Base-by-base conservation (phyloP, 2,888 invertebrate species). In the Idaea dimidiata region DNA sequence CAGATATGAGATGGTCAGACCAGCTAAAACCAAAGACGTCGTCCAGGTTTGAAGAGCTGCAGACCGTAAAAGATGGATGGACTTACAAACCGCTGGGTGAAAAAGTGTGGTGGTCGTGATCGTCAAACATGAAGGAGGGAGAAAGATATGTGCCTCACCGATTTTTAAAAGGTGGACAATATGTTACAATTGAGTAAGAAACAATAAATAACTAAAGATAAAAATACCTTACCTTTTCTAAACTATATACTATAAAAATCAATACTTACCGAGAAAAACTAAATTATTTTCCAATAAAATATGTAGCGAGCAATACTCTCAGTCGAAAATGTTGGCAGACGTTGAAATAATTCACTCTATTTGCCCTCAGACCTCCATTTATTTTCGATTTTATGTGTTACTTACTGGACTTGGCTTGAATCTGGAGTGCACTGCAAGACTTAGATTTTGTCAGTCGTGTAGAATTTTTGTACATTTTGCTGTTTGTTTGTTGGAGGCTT, bases 281-380 rank as follows among this genome's bases (percentile, higher is more conserved):
- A 83, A 83, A 82, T 81, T 81, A 77, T 77, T 72, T 70, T 69
- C 61, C 72, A 72, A 72, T 82, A 72, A 82, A 83, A 79, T 78
- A 84, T 83, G 73, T 73, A 82, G 43, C 72, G 72, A 66, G 68
- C 74, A 73, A 77, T 80, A 72, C 72, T 69, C 69, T 68, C 70
- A 68, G 68, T 68, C 65, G 72, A 71, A 73, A 72, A 74, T 75
- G 71, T 65, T 66, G 63, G 67, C 66, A 66, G 62, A 73, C 67
- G 72, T 72, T 72, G 75, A 76, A 73, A 74, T 75, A 75, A 78
- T 67, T 69, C 65, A 62, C 64, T 67, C 62, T 66, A 63, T 62
- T 62, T 61, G 63, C 58, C 58, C 62, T 57, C 33, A 59, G 61
- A 61, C 59, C 64, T 60, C 59, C 56, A 56, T 56, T 56, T 56